Conservation (phyloP, 2,797 vertebrate species). For the Pterois miles region DNA sequence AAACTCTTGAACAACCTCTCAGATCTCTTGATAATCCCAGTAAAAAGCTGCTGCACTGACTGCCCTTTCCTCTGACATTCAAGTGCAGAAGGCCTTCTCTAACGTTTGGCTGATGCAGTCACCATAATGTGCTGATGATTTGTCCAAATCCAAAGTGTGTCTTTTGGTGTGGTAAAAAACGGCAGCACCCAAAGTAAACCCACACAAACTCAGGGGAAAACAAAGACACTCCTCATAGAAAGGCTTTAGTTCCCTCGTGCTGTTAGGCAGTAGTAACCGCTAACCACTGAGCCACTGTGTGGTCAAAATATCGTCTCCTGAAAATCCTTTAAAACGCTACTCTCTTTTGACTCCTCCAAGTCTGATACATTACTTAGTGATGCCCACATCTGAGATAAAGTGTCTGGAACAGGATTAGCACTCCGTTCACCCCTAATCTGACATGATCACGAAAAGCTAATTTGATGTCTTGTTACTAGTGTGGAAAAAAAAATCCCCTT, state of each 20-base stretch:
- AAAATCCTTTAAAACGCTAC: background rate
- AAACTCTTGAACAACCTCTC: conserved; percentile 10
- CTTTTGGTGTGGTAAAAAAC: background rate
- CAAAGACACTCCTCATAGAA: background rate
- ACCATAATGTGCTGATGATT: background rate
- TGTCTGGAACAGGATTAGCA: conserved; percentile 31
- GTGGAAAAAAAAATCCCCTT: conserved; percentile 33
- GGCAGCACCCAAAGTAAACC: background rate
- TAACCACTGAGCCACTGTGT: conserved; percentile 2
- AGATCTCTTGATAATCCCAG: conserved; percentile 41
- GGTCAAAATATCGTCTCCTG: conserved; percentile 13
- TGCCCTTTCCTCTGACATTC: conserved; percentile 9
- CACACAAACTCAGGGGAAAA: background rate
- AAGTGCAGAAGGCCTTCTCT: background rate
- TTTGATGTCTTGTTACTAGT: conserved; percentile 39
- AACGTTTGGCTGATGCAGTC: background rate
- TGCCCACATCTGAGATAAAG: conserved; percentile 2
- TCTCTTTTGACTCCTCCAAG: background rate
- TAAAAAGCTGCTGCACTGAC: conserved; percentile 14
- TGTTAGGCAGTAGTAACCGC: background rate
- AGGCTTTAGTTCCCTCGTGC: background rate
- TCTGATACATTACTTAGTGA: background rate
- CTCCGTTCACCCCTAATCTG: conserved; percentile 22
- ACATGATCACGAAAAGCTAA: conserved; percentile 29
- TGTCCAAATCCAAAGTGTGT: background rate